A percentile compares a stretch with the other conserved stretches of the same genome.
Evolutionary conservation across 2,888 invertebrate species (phyloP).

Genomic region (Actias luna): DNA sequence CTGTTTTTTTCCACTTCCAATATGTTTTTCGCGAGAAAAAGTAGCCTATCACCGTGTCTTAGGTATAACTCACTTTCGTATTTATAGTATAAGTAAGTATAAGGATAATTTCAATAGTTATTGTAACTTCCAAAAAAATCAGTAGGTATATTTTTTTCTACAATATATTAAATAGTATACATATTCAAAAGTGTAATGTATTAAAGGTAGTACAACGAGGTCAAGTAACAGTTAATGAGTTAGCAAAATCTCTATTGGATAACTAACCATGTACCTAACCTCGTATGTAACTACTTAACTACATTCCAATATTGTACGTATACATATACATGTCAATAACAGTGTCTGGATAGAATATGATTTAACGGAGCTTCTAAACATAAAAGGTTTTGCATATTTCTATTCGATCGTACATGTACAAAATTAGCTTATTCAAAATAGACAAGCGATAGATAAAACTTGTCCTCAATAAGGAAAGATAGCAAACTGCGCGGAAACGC

Average conservation of each 20-base stretch:
- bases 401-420: not conserved
- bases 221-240: conserved; percentile 70
- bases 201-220: conserved; percentile 39
- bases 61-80: no score
- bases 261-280: conserved; percentile 7
- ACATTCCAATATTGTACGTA: conserved; percentile 9
- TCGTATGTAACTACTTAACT: conserved; percentile 9
- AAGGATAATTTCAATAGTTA: not conserved
- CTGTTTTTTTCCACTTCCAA: no score
- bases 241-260: conserved; percentile 57
- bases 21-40: no score
- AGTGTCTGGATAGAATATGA: not conserved
- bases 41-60: no score
- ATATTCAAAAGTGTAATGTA: conserved; percentile 9
- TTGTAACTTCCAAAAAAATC: conserved; percentile 2
- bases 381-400: not conserved
- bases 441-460: not conserved
- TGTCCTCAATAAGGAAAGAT: not conserved
- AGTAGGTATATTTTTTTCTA: not conserved
- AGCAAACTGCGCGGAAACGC: not conserved
- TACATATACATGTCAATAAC: not conserved
- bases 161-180: conserved; percentile 1
- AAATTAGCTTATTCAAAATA: not conserved
- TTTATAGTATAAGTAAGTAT: no score
- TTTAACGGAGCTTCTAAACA: not conserved